A percentile compares a stretch with the other conserved stretches of the same genome.
phyloP scores from a whole-genome alignment of 30 jellyfish, hydroid and myxozoan genomes.

The Nemopilema nomurai region DNA sequence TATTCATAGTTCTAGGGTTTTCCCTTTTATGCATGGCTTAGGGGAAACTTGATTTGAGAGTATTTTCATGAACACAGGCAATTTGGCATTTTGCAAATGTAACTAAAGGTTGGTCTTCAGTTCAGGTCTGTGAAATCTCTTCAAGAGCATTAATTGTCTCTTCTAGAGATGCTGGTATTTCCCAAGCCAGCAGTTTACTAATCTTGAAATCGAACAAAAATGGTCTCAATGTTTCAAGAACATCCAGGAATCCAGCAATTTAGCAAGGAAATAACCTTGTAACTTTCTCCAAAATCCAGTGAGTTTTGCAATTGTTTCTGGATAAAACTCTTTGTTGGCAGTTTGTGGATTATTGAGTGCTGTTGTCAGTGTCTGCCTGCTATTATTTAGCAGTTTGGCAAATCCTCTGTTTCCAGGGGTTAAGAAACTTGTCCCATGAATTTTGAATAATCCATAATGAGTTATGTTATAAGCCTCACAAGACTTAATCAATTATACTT shows the following conservation, averaged over 20 bases:
- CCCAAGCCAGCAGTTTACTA: slow-evolving; percentile 33
- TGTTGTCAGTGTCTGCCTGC: slow-evolving; percentile 47
- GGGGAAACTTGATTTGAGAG: slow-evolving; percentile 29
- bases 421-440: slow-evolving; percentile 54
- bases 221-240: slow-evolving; percentile 28
- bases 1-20: slow-evolving; percentile 35
- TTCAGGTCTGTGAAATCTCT: slow-evolving; percentile 32
- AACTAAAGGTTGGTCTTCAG: slow-evolving; percentile 13
- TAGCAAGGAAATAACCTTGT: background rate
- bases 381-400: slow-evolving; percentile 27
- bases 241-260: slow-evolving; percentile 37
- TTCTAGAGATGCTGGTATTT: slow-evolving; percentile 28
- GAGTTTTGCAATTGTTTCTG: slow-evolving; percentile 47
- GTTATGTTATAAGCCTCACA: slow-evolving; percentile 50
- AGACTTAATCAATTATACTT: slow-evolving; percentile 28
- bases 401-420: slow-evolving; percentile 39
- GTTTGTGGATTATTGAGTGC: slow-evolving; percentile 34
- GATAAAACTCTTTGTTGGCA: background rate
- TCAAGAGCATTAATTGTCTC: slow-evolving; percentile 22
- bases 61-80: slow-evolving; percentile 1
- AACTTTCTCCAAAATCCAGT: slow-evolving; percentile 40
- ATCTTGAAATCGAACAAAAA: slow-evolving; percentile 14
- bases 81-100: slow-evolving; percentile 21
- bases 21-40: slow-evolving; percentile 23
- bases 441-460: slow-evolving; percentile 47